Conservation (phyloP, 1,140 invertebrate genomes). For the Penaeus chinensis region DNA sequence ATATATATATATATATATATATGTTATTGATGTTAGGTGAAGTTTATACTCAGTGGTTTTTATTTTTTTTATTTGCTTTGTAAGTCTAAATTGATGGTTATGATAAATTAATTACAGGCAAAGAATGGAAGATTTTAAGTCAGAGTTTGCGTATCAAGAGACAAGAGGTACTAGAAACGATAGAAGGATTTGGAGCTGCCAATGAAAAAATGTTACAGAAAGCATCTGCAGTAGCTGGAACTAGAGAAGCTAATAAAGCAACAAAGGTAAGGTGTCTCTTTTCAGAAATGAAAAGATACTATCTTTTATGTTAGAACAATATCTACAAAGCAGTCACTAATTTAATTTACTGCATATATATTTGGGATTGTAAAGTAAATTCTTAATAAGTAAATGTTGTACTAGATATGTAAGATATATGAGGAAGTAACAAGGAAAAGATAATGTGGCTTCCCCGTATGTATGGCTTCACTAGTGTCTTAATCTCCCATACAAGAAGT, state of each 20-base stretch:
- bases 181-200: slow-evolving; percentile 29
- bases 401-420: background rate
- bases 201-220: slow-evolving; percentile 42
- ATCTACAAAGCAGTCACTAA: background rate
- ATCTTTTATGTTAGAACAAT: background rate
- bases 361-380: no score
- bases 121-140: slow-evolving; percentile 40
- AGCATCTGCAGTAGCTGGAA: slow-evolving; percentile 22
- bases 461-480: no score
- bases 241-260: slow-evolving; percentile 38
- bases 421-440: no score
- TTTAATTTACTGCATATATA: no score
- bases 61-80: background rate
- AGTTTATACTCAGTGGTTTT: background rate
- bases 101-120: background rate
- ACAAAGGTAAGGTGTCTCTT: slow-evolving; percentile 32
- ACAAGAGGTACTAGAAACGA: slow-evolving; percentile 14
- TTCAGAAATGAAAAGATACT: background rate
- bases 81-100: background rate
- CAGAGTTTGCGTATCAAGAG: slow-evolving; percentile 29
- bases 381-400: no score
- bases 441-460: no score
- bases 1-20: slow-evolving; percentile 5
- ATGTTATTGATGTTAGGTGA: background rate
- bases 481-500: no score